Percentiles rank a stretch among this genome's conserved stretches.
phyloP scores from a whole-genome alignment of 2,113 vertebrate species.

The Halichoeres trimaculatus region DNA sequence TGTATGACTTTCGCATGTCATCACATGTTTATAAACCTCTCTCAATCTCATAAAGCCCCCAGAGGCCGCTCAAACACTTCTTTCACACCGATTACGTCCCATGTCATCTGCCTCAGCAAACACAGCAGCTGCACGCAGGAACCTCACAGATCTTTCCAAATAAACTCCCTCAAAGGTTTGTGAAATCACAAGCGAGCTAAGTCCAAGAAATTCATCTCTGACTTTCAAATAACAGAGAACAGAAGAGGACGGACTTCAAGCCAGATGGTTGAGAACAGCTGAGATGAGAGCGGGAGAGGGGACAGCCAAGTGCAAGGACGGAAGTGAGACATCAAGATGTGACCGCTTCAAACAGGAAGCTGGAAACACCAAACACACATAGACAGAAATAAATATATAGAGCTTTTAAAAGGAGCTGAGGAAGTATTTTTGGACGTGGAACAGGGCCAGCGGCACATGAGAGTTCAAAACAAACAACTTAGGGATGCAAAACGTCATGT shows the following conservation, averaged over 20 bases:
- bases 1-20: slow-evolving; percentile 55
- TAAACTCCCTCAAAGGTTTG: slow-evolving; percentile 6
- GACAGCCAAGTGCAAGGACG: slow-evolving; percentile 25
- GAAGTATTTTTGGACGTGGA: slow-evolving; percentile 64
- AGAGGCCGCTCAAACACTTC: slow-evolving; percentile 19
- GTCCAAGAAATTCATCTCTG: slow-evolving; percentile 25
- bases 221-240: slow-evolving; percentile 21
- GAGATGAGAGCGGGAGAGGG: slow-evolving; percentile 35
- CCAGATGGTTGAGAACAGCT: slow-evolving; percentile 59
- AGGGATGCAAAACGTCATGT: neutral
- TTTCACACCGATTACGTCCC: slow-evolving; percentile 23
- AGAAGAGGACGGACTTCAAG: slow-evolving; percentile 40
- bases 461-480: neutral
- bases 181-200: slow-evolving; percentile 28
- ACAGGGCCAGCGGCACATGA: slow-evolving; percentile 2
- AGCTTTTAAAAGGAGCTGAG: slow-evolving; percentile 35
- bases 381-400: slow-evolving; percentile 55
- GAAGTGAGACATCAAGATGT: slow-evolving; percentile 58
- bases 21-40: slow-evolving; percentile 40
- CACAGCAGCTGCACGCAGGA: slow-evolving; percentile 14
- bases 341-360: slow-evolving; percentile 46
- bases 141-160: slow-evolving; percentile 11
- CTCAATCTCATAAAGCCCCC: slow-evolving; percentile 47
- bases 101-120: slow-evolving; percentile 18
- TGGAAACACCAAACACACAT: slow-evolving; percentile 33